Evolutionary conservation across 2,888 invertebrate species (phyloP), one percentile per base, ranked within the genome.

Genomic region (Nemotelus pantherinus): DNA sequence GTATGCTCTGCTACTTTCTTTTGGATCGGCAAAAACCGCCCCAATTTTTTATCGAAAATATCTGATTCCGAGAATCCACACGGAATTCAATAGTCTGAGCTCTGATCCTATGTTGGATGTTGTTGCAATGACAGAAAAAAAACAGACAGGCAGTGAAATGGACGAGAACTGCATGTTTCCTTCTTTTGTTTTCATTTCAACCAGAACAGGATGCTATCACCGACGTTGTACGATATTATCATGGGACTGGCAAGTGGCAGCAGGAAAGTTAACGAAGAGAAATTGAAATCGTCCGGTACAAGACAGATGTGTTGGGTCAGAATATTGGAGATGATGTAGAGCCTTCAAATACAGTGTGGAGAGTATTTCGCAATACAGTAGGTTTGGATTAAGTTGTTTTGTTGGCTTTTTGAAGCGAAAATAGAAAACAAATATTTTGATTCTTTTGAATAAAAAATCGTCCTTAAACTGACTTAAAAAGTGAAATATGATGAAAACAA

Each of bases 141-240:
- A 25, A 25, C 25, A 25, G 25, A 25, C 25, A 25, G 25, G 25
- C 55, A 41, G 53, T 70, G 43, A 70, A 70, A 70, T 55, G 50
- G 47, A 70, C 70, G 43, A 55, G 50, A 55, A 70, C 55, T 70
- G 55, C 70, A 53, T 43, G 9, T 53, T 53, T 70, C n/a, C 70
- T 9, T 25, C 10, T 67, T 67, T 41, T 6, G 50, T 45, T 39
- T 47, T 67, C 57, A 25, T 9, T 57, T 57, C 25, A 25, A 25
- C 25, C 25, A 25, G 25, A 25, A 0, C 25, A 25, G 25, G 25
- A 25, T 25, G 1, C 25, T 25, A 25, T 25, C 25, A 25, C 25
- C 1, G 25, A 25, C 25, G 3, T 67, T 48, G n/a, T 10, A 39
- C n/a, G 9, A 2, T 25, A 48, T 50, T 9, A 2, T n/a, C 41